Conservation (phyloP, 2,797 vertebrate genomes). For the Furcifer pardalis region DNA sequence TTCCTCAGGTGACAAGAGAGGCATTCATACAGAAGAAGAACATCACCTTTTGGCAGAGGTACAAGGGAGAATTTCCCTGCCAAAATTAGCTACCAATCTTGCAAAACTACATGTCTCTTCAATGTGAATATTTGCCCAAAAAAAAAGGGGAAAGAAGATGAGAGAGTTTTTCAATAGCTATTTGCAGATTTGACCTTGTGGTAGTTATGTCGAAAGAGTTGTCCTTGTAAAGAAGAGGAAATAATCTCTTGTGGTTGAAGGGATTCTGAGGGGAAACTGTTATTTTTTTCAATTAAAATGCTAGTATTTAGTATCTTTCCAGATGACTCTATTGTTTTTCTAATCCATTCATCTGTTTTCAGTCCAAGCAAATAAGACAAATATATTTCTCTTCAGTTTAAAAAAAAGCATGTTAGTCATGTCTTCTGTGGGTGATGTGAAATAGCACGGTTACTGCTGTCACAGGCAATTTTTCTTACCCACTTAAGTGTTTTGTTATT, state of each 20-base stretch:
- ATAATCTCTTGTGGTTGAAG: rapidly evolving
- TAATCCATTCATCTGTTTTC: slow-evolving; percentile 24
- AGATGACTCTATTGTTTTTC: background rate
- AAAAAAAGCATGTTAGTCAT: slow-evolving; percentile 47
- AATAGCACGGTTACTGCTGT: slow-evolving; percentile 58
- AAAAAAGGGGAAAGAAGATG: background rate
- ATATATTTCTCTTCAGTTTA: slow-evolving; percentile 20
- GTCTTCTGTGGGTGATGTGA: slow-evolving; percentile 35
- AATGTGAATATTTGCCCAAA: slow-evolving; percentile 32
- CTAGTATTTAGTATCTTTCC: background rate
- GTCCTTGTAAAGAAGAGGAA: background rate
- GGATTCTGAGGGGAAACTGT: background rate
- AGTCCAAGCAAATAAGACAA: slow-evolving; percentile 42
- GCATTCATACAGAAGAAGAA: slow-evolving; percentile 16
- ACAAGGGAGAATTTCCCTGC: slow-evolving; percentile 7
- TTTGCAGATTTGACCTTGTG: slow-evolving; percentile 26
- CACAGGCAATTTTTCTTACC: slow-evolving; percentile 66
- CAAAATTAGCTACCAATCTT: slow-evolving; percentile 14
- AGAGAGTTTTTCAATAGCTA: background rate
- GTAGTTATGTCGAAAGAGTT: background rate
- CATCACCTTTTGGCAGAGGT: slow-evolving; percentile 20
- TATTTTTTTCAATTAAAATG: slow-evolving; percentile 15
- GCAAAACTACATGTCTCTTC: slow-evolving; percentile 28
- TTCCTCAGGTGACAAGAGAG: slow-evolving; percentile 22
- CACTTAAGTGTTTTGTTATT: slow-evolving; percentile 55